These are phyloP conservation scores for Opisthocomus hoazin DNA, from an alignment of 2,113 vertebrate genomes.

Conservation along the genomic window DNA sequence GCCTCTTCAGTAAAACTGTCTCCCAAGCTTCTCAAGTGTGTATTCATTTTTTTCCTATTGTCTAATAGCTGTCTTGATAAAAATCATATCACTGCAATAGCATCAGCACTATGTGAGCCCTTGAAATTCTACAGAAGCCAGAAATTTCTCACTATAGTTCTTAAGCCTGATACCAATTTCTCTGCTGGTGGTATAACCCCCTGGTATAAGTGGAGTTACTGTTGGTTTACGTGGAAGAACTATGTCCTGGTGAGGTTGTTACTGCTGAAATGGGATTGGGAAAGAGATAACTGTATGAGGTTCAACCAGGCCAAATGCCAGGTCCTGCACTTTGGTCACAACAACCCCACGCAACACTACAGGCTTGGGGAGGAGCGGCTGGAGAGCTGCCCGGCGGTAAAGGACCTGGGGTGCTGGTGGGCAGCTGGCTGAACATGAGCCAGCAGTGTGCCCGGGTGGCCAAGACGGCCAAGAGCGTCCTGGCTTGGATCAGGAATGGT, in stretches of 20 bases:
- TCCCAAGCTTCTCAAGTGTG: not conserved
- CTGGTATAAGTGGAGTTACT: not conserved
- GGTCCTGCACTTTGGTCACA: no score
- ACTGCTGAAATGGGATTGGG: not conserved
- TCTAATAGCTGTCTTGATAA: not conserved
- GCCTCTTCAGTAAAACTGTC: not conserved
- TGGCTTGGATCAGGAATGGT: no score
- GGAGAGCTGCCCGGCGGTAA: no score
- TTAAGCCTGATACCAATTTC: not conserved
- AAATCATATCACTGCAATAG: not conserved
- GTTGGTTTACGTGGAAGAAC: not conserved
- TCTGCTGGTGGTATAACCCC: not conserved
- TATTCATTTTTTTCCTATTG: not conserved
- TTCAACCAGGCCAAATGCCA: no score
- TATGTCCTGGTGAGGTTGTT: not conserved
- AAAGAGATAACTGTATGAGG: not conserved
- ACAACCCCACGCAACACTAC: no score
- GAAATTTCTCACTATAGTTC: not conserved
- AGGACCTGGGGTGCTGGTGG: no score
- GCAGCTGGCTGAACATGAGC: no score
- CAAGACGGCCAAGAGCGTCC: no score
- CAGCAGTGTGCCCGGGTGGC: no score
- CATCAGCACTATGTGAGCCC: not conserved
- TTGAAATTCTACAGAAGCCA: not conserved
- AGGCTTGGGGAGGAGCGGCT: no score